Evolutionary conservation across 2,888 invertebrate genomes (phyloP), one percentile per base, ranked within the genome.

Genomic region (Tuberolachnus salignus): DNA sequence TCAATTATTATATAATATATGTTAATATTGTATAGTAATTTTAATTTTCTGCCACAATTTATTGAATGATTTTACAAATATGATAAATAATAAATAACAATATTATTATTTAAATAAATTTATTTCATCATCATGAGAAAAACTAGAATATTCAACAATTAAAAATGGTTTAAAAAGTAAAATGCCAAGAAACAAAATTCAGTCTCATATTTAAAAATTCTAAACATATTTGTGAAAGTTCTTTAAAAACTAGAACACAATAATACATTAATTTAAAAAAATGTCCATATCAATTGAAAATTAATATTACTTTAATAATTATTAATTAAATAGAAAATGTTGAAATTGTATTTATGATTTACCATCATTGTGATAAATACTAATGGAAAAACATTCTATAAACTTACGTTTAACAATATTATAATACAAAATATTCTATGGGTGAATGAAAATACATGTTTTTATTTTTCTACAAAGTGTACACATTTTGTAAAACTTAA

Each of bases 201-300:
- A 75, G 75, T 75, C 75, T 75, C 55, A 53, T 61, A 74, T 55
- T 55, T 49, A 23, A 57, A 70, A 57, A 21, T 14, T 59, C 10
- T 11, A 63, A 64, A 53, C 34, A 64, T 26, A 53, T 49, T 49
- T 63, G 63, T 13, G n/a, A 53, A 21, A 42, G 51, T 44, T 44
- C 13, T 64, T 42, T 74, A 63, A 34, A 51, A 11, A 70, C 42
- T 53, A 44, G 34, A 13, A 42, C 59, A 71, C 42, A 64, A 74
- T 9, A 55, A 55, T 49, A 46, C 46, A 73, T 42, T 9, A 46
- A 51, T 21, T 63, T 42, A 19, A 51, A 34, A n/a, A 51, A 49
- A 61, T 42, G 1, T 51, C n/a, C 11, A 51, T 34, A 59, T 49
- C 49, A 61, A 59, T 19, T 1, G 13, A 71, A n/a, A 46, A 59